A percentile compares a stretch with the other conserved stretches of the same genome.
phyloP scores from a whole-genome alignment of 2,797 vertebrate species.

The Gobio occitaniae region DNA sequence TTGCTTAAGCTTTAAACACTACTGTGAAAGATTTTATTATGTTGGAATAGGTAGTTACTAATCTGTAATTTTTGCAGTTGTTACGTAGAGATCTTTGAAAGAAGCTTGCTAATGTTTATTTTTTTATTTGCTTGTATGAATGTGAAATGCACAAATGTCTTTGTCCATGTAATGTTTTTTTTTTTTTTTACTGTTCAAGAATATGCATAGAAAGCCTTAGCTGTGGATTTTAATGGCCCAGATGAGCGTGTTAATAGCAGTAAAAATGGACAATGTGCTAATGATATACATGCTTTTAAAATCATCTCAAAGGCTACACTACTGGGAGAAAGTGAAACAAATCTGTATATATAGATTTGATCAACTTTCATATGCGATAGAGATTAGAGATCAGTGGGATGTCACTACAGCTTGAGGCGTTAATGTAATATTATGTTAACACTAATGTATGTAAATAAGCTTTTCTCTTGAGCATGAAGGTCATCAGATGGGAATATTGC shows the following conservation, averaged over 20 bases:
- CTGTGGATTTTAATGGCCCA: constrained; percentile 1
- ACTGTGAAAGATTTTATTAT: constrained; percentile 46
- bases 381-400: neutral
- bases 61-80: neutral
- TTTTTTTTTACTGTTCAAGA: constrained; percentile 1
- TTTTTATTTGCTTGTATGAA: constrained; percentile 27
- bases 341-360: neutral
- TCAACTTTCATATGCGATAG: neutral
- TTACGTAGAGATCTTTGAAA: neutral
- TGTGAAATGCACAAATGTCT: constrained; percentile 3
- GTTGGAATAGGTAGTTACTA: constrained; percentile 20
- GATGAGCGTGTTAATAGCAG: neutral
- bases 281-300: neutral
- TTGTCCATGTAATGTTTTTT: constrained; percentile 1
- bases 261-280: neutral
- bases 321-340: neutral
- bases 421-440: constrained; percentile 4
- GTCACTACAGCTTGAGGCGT: neutral
- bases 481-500: neutral
- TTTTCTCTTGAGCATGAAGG: constrained; percentile 34
- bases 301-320: neutral
- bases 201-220: neutral
- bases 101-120: constrained; percentile 27
- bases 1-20: constrained; percentile 52
- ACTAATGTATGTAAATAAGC: constrained; percentile 31